Evolutionary conservation across 2,797 vertebrate genomes (phyloP).

Genomic region (Coluber constrictor): DNA sequence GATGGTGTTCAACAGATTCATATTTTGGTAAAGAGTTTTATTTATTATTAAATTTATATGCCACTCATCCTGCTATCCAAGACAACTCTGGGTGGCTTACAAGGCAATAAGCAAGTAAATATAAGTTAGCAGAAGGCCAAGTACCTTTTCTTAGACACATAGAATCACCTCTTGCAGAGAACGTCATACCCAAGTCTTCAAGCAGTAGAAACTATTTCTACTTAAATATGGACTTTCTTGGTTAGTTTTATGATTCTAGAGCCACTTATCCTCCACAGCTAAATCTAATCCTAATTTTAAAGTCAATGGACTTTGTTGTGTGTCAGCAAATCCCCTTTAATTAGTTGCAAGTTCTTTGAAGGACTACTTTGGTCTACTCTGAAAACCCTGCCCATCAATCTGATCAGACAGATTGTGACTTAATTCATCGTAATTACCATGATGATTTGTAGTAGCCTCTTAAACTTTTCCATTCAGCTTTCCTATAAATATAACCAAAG

Average conservation of each 20-base stretch:
- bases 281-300: not conserved
- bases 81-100: not conserved
- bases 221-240: not conserved
- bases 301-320: not conserved
- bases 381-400: not conserved
- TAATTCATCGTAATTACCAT: not conserved
- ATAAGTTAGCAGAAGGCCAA: not conserved
- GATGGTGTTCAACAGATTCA: not conserved
- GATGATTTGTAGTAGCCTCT: not conserved
- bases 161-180: not conserved
- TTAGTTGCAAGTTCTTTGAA: not conserved
- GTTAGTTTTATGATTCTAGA: not conserved
- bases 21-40: not conserved
- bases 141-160: not conserved
- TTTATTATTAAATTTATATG: not conserved
- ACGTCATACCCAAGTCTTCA: not conserved
- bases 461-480: not conserved
- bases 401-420: not conserved
- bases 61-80: not conserved
- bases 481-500: not conserved
- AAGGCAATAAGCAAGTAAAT: not conserved
- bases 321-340: not conserved
- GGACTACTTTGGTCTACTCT: not conserved
- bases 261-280: not conserved
- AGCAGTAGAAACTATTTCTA: not conserved